Conservation (phyloP, 2,797 vertebrate genomes). For the Cyprinodon diabolis region DNA sequence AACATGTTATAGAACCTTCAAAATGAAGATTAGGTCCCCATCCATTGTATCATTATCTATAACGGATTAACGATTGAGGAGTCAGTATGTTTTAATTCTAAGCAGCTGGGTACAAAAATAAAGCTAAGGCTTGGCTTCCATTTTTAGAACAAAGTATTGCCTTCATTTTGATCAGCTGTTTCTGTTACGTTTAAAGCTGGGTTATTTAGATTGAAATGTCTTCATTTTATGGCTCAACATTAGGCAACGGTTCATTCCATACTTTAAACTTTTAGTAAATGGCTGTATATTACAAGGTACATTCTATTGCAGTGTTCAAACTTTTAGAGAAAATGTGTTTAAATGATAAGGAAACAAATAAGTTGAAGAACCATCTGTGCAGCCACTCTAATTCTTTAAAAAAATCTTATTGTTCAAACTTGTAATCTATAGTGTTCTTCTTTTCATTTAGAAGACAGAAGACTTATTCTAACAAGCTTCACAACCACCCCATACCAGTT, state of each 20-base stretch:
- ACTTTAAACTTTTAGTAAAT: background rate
- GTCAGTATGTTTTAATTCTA: background rate
- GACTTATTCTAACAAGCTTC: too few relatives aligned
- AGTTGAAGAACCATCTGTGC: background rate
- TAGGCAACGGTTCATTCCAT: background rate
- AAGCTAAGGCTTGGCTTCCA: background rate
- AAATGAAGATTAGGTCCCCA: too few relatives aligned
- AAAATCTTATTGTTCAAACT: background rate
- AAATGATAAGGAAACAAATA: background rate
- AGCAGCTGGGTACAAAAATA: background rate
- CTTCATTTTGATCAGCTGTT: background rate
- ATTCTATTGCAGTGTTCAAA: background rate
- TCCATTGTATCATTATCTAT: background rate
- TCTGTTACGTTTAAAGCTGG: background rate
- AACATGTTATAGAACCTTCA: too few relatives aligned
- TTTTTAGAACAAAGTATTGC: background rate
- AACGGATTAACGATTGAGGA: background rate
- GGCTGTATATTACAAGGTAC: background rate
- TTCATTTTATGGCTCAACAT: background rate
- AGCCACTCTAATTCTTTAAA: too few relatives aligned
- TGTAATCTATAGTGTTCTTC: background rate
- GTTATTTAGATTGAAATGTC: background rate
- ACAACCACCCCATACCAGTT: too few relatives aligned
- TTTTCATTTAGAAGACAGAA: too few relatives aligned
- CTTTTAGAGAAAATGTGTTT: background rate